Evolutionary conservation across 2,113 vertebrate genomes (phyloP).

Genomic region (Erythrocercus mccallii): DNA sequence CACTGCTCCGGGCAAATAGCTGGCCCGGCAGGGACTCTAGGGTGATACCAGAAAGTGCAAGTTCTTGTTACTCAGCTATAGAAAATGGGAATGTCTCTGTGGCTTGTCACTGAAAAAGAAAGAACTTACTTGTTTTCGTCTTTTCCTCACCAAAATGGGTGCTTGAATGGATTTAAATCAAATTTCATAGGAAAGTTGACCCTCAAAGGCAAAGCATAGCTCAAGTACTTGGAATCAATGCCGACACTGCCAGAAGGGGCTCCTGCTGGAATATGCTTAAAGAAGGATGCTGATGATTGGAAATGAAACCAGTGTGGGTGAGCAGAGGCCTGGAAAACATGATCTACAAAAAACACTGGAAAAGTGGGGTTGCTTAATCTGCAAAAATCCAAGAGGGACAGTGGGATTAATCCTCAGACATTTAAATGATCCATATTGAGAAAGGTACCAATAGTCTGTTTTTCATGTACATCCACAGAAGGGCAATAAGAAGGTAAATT

Average conservation of each 20-base stretch:
- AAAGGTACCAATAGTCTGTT: neutral
- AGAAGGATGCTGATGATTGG: neutral
- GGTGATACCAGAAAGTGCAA: neutral
- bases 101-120: neutral
- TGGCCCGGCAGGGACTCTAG: neutral
- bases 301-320: neutral
- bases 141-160: neutral
- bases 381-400: neutral
- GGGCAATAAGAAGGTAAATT: neutral
- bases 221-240: neutral
- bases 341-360: neutral
- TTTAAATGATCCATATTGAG: neutral
- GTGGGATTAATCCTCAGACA: neutral
- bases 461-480: neutral
- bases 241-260: neutral
- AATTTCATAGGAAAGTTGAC: neutral
- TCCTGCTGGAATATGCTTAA: neutral
- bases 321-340: neutral
- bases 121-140: neutral
- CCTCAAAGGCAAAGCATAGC: neutral
- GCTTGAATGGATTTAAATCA: neutral
- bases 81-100: neutral
- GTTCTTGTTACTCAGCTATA: neutral
- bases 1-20: neutral
- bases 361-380: neutral